phyloP scores from a whole-genome alignment of 2,113 vertebrate species.

The Pseudorhombus dupliciocellatus region DNA sequence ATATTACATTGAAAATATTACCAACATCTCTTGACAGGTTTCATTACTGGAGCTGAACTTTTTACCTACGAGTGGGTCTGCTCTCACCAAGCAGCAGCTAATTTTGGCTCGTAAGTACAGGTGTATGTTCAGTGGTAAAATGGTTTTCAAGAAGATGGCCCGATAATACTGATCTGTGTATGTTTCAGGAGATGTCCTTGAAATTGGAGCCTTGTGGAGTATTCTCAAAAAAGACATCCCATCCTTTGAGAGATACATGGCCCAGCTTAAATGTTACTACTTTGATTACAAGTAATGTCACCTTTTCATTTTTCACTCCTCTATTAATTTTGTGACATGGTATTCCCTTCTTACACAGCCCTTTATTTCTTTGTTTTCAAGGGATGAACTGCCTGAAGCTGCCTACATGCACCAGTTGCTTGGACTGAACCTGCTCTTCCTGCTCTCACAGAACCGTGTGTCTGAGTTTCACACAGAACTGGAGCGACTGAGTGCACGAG shows the following conservation, averaged over 20 bases:
- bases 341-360: not conserved
- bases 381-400: conserved; percentile 90
- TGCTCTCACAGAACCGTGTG: conserved; percentile 95
- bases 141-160: not conserved
- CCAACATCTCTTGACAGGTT: conserved; percentile 73
- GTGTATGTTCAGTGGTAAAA: not conserved
- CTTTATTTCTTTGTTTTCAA: conserved; percentile 48
- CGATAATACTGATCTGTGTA: not conserved
- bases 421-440: conserved; percentile 93
- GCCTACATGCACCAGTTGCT: conserved; percentile 93
- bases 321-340: not conserved
- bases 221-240: conserved; percentile 95
- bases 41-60: conserved; percentile 92
- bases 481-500: conserved; percentile 90
- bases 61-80: conserved; percentile 87
- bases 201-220: conserved; percentile 94
- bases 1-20: not conserved
- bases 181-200: conserved; percentile 90
- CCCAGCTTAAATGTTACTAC: conserved; percentile 96
- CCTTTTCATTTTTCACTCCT: not conserved
- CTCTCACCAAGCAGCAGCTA: conserved; percentile 91
- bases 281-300: conserved; percentile 93
- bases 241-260: conserved; percentile 94
- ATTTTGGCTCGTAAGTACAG: conserved; percentile 89
- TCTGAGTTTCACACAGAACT: conserved; percentile 97